Base-by-base conservation (phyloP, 2,888 invertebrate genomes). In the Colletes collaris region DNA sequence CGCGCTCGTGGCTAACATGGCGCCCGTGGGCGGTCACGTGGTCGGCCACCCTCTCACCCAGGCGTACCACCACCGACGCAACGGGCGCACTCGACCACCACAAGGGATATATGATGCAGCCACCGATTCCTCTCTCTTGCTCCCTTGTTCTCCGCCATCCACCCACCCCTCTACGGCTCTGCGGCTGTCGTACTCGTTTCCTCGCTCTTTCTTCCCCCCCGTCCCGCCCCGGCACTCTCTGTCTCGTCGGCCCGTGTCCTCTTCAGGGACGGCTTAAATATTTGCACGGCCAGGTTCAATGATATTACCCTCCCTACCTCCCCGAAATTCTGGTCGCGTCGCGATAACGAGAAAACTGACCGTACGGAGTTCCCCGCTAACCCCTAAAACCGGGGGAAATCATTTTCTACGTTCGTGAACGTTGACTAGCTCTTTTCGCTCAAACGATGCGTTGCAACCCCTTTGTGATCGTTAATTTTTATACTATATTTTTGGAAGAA, bases 1-100 rank as follows among this genome's bases (percentile, higher is more conserved):
- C 82, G 78, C 74, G 75, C 81, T 79, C 86, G 83, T 68, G 81
- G 74, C 86, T 87, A 91, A 91, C 89, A 92, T 92, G 92, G 92
- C 92, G 89, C 80, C 82, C 81, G 80, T 82, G 83, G 81, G 80
- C 83, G 86, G 82, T 80, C 82, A 84, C 84, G 86, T 86, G 86
- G 82, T 65, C 69, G 76, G 27, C 82, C 79, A 79, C 82, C 77
- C 82, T 70, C 83, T 75, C 82, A 75, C 81, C 66, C 70, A 75
- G 74, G 53, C 77, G 55, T 27, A 80, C 81, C 62, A 86, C 84
- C 79, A 79, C 81, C 52, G 79, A 77, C 76, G 76, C 81, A 73
- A 52, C 65, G 64, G 50, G 85, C 79, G 80, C 81, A 82, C 84
- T 84, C 88, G 83, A 85, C 86, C 86, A 87, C 87, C 87, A 78